Conservation (phyloP, 2,113 vertebrate species). For the Oxygymnocypris stewartii region DNA sequence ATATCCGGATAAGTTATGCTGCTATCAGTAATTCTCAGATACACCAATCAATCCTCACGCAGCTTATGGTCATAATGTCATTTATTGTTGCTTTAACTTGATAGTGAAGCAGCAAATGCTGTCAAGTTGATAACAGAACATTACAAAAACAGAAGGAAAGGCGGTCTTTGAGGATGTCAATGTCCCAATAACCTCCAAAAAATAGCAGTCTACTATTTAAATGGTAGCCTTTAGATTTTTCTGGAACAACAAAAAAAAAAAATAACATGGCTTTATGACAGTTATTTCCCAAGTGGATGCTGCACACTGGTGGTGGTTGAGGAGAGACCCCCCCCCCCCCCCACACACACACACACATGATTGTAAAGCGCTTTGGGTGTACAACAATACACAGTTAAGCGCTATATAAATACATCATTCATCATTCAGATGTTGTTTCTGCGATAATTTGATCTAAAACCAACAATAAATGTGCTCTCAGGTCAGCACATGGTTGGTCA, state of each 20-base stretch:
- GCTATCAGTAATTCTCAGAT: conserved; percentile 34
- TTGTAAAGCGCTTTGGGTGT: too few relatives aligned
- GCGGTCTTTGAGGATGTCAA: not conserved
- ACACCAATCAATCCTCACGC: conserved; percentile 45
- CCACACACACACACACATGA: too few relatives aligned
- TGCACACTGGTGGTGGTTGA: too few relatives aligned
- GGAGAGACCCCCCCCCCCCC: too few relatives aligned
- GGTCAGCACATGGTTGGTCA: conserved; percentile 33
- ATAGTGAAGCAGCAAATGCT: conserved; percentile 7
- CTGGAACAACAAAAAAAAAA: not conserved
- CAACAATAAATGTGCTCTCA: not conserved
- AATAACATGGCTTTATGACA: not conserved
- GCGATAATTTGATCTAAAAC: conserved; percentile 1
- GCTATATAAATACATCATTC: too few relatives aligned
- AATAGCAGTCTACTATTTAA: not conserved
- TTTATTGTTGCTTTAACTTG: conserved; percentile 24
- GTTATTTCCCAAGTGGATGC: too few relatives aligned
- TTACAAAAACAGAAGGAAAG: conserved; percentile 11
- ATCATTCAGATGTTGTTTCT: conserved; percentile 24
- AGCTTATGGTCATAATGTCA: conserved; percentile 9
- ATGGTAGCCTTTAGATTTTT: conserved; percentile 4
- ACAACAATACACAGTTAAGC: too few relatives aligned
- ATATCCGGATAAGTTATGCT: conserved; percentile 48
- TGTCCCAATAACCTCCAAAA: not conserved
- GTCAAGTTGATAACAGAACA: not conserved